Conservation (phyloP, 2,797 vertebrate species). For the Scleropages formosus region DNA sequence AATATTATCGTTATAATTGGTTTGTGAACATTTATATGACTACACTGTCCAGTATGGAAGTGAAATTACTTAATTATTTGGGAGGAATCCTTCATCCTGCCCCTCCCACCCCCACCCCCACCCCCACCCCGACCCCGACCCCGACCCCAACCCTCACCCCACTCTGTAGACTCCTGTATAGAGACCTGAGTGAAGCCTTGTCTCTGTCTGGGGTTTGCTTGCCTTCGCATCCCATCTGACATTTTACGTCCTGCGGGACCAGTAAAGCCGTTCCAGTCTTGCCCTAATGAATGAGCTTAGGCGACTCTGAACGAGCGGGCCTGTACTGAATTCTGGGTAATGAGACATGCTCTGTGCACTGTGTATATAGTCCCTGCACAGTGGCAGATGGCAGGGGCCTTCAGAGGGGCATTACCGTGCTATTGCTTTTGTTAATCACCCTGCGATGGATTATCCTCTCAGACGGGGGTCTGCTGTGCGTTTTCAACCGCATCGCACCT, state of each 20-base stretch:
- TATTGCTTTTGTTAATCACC: slow-evolving; percentile 53
- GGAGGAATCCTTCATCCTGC: neutral
- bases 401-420: slow-evolving; percentile 38
- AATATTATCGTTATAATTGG: neutral
- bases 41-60: neutral
- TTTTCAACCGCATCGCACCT: slow-evolving; percentile 38
- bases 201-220: slow-evolving; percentile 9
- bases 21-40: neutral
- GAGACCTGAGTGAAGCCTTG: slow-evolving; percentile 12
- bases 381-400: slow-evolving; percentile 34
- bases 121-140: neutral
- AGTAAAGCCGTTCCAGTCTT: neutral
- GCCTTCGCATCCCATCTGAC: neutral
- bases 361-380: neutral
- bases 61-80: neutral
- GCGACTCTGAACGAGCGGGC: neutral
- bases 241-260: neutral
- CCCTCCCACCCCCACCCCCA: neutral
- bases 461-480: slow-evolving; percentile 37
- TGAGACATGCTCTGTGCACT: neutral
- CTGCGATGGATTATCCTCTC: slow-evolving; percentile 50
- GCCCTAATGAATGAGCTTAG: neutral
- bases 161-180: slow-evolving; percentile 20
- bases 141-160: neutral
- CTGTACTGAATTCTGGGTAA: slow-evolving; percentile 11